Evolutionary conservation across 2,888 invertebrate species (phyloP).

Genomic region (Blastobasis adustella): DNA sequence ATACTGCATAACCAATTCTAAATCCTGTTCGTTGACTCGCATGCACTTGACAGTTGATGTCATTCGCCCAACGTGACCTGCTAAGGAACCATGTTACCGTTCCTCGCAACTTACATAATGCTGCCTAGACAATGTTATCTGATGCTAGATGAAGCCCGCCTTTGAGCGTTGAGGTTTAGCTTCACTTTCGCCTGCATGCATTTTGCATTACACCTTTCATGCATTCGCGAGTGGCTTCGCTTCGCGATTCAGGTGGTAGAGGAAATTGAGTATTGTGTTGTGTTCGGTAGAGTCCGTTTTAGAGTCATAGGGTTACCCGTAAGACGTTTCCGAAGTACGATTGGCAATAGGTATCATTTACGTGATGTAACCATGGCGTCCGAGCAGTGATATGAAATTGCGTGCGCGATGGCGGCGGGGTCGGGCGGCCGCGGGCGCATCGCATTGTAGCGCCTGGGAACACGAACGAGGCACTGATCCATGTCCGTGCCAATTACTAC

Average conservation of each 20-base stretch:
- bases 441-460: slow-evolving; percentile 45
- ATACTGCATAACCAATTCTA: slow-evolving; percentile 59
- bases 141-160: slow-evolving; percentile 39
- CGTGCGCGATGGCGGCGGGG: slow-evolving; percentile 23
- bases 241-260: slow-evolving; percentile 20
- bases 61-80: slow-evolving; percentile 67
- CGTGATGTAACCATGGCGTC: slow-evolving; percentile 64
- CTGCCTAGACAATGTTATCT: slow-evolving; percentile 50
- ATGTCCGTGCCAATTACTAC: slow-evolving; percentile 30
- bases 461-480: slow-evolving; percentile 22
- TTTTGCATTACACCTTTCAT: slow-evolving; percentile 34
- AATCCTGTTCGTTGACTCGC: slow-evolving; percentile 67
- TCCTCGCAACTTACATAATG: slow-evolving; percentile 65
- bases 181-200: slow-evolving; percentile 52
- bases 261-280: not conserved
- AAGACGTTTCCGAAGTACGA: slow-evolving; percentile 27
- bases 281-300: slow-evolving; percentile 16
- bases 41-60: slow-evolving; percentile 69
- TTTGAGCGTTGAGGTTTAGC: slow-evolving; percentile 41
- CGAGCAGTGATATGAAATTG: slow-evolving; percentile 47
- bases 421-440: slow-evolving; percentile 28
- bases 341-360: slow-evolving; percentile 47
- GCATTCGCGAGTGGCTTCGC: slow-evolving; percentile 21
- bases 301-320: slow-evolving; percentile 16
- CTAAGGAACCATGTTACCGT: slow-evolving; percentile 67